Evolutionary conservation across 1,140 invertebrate genomes (phyloP), one percentile per base, ranked within the genome.

Genomic region (Papilio polytes): DNA sequence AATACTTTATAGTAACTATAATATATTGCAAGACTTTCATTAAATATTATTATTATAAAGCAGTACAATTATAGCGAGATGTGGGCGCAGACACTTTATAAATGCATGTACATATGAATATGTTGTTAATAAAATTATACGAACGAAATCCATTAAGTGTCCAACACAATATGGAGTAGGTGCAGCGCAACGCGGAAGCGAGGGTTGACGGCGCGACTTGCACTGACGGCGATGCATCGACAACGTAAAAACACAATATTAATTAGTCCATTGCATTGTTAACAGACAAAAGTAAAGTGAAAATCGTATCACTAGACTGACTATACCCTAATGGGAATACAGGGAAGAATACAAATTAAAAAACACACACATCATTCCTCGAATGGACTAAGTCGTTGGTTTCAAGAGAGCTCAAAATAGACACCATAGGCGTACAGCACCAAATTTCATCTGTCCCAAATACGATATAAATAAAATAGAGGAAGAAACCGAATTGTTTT

Each of bases 151-250:
- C 80, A 80, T 59, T 44, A 80, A 80, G 74, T 41, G 48, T 56
- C 72, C 72, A 48, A 59, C 15, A 59, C 66, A 73, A 78, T 56
- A 73, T 73, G 48, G 70, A 80, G 44, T 74, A 74, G 78, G 78
- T 70, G 78, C 46, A 48, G 53, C 77, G 72, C 74, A 81, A 84
- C 82, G 79, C 82, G 84, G 83, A 85, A 86, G 83, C 81, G 79
- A 44, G n/a, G 78, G 59, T 46, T 46, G 9, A 20, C 74, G 81
- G 80, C 83, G 82, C 83, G 82, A 82, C 81, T 86, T 80, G 73
- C 78, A 74, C 78, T 70, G 73, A 83, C 82, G 81, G 81, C 83
- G 78, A 80, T 78, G 48, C 41, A 76, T 83, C 31, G 78, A 78
- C 80, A 80, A 79, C 76, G 46, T 79, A 76, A 66, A 84, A 84